phyloP scores from a whole-genome alignment of 1,140 invertebrate genomes.

The Psilanteris sp. region DNA sequence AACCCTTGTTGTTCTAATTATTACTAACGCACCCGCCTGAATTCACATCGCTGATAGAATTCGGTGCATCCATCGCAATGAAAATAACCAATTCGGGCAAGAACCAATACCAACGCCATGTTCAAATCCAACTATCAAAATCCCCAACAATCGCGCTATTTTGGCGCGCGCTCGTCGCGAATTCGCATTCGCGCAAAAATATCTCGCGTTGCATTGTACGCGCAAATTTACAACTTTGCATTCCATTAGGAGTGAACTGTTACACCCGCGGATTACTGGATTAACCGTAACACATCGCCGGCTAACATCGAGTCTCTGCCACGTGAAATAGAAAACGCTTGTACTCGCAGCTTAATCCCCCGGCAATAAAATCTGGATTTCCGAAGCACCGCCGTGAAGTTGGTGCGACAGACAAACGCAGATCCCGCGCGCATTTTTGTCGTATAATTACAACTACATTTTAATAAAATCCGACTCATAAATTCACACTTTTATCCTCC shows the following conservation, averaged over 20 bases:
- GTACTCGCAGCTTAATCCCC: conserved; percentile 49
- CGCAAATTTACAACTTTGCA: conserved; percentile 57
- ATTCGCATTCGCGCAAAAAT: too few relatives aligned
- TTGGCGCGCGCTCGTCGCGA: too few relatives aligned
- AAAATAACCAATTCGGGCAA: too few relatives aligned
- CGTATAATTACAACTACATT: conserved; percentile 32
- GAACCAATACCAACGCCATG: too few relatives aligned
- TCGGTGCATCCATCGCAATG: too few relatives aligned
- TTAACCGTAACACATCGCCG: conserved; percentile 55
- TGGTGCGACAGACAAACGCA: conserved; percentile 36
- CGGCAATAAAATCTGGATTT: conserved; percentile 60
- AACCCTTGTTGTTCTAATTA: too few relatives aligned
- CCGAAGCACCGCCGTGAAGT: conserved; percentile 40
- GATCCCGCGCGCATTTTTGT: conserved; percentile 22
- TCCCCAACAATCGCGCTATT: too few relatives aligned
- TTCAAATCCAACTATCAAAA: too few relatives aligned
- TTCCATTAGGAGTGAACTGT: conserved; percentile 55
- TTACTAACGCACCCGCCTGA: too few relatives aligned
- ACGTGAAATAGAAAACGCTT: conserved; percentile 60
- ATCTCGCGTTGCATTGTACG: conserved; percentile 22
- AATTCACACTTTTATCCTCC: too few relatives aligned
- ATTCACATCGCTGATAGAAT: too few relatives aligned
- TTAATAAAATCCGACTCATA: conserved; percentile 16
- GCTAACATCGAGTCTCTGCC: conserved; percentile 53
- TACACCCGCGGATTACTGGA: conserved; percentile 56